Evolutionary conservation across 35 echinoderm and acorn worm species (phyloP).

Genomic region (Heliocidaris tuberculata): DNA sequence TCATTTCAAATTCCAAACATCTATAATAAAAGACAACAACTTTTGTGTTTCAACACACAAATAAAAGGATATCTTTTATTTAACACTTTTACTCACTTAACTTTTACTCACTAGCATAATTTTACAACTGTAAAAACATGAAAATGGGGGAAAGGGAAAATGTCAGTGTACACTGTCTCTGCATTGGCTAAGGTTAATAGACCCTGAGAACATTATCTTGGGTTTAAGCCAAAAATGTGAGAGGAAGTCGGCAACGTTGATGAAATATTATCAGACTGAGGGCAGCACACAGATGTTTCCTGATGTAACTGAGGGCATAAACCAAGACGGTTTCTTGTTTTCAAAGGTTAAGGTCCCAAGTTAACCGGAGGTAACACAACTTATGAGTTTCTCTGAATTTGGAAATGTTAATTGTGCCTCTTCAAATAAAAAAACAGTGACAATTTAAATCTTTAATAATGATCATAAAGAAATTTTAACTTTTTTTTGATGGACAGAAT

Average conservation of each 20-base stretch:
- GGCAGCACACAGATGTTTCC: constrained; percentile 14
- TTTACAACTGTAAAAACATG: not conserved
- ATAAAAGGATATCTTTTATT: not conserved
- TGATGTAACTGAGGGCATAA: not conserved
- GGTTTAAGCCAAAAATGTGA: not conserved
- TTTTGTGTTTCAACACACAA: not conserved
- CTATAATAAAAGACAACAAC: not conserved
- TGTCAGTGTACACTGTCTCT: not conserved
- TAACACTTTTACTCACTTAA: not conserved
- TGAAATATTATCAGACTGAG: not conserved
- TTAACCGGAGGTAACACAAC: not conserved
- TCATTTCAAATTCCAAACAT: not conserved
- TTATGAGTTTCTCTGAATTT: not conserved
- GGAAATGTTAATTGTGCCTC: not conserved
- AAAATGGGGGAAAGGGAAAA: not conserved
- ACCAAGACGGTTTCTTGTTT: not conserved
- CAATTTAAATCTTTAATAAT: not conserved
- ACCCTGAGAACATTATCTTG: not conserved
- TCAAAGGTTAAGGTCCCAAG: not conserved
- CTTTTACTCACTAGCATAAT: no score
- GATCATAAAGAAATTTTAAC: not conserved
- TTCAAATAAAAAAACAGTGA: not conserved
- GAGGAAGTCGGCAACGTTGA: not conserved
- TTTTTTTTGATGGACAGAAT: not conserved
- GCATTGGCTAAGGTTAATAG: not conserved